Conservation (phyloP, 2,888 invertebrate species). For the Emmelina monodactyla region DNA sequence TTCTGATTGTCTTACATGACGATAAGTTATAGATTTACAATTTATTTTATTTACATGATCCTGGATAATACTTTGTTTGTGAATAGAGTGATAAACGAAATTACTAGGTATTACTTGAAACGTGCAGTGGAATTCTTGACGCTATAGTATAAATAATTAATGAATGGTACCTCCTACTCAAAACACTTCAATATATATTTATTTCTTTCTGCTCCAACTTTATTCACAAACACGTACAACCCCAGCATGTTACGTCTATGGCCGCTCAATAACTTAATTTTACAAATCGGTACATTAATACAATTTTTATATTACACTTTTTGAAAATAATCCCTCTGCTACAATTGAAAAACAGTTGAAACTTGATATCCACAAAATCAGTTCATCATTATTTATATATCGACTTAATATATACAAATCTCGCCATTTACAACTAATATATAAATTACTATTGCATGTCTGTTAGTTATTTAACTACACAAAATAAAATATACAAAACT, state of each 20-base stretch:
- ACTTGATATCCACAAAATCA: slow-evolving; percentile 16
- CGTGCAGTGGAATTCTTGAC: neutral
- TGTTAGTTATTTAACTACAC: slow-evolving; percentile 52
- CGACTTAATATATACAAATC: slow-evolving; percentile 41
- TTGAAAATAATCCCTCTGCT: slow-evolving; percentile 19
- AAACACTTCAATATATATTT: slow-evolving; percentile 1
- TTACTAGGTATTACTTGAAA: neutral
- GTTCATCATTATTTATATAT: slow-evolving; percentile 19
- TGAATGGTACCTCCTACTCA: no score
- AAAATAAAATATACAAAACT: slow-evolving; percentile 55
- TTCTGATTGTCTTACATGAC: slow-evolving; percentile 33
- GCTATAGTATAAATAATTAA: neutral
- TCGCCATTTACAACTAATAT: slow-evolving; percentile 49
- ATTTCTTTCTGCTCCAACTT: slow-evolving; percentile 7
- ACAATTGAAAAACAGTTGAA: neutral
- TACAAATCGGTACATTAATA: slow-evolving; percentile 41
- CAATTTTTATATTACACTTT: slow-evolving; percentile 30
- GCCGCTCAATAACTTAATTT: slow-evolving; percentile 60
- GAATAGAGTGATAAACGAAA: slow-evolving; percentile 18
- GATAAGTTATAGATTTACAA: slow-evolving; percentile 52
- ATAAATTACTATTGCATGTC: slow-evolving; percentile 67
- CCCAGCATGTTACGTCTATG: slow-evolving; percentile 41
- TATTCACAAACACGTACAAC: slow-evolving; percentile 28
- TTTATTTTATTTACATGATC: slow-evolving; percentile 45
- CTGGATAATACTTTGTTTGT: slow-evolving; percentile 33